Evolutionary conservation across 2,888 invertebrate genomes (phyloP).

Genomic region (Amblyjoppa fuscipennis): DNA sequence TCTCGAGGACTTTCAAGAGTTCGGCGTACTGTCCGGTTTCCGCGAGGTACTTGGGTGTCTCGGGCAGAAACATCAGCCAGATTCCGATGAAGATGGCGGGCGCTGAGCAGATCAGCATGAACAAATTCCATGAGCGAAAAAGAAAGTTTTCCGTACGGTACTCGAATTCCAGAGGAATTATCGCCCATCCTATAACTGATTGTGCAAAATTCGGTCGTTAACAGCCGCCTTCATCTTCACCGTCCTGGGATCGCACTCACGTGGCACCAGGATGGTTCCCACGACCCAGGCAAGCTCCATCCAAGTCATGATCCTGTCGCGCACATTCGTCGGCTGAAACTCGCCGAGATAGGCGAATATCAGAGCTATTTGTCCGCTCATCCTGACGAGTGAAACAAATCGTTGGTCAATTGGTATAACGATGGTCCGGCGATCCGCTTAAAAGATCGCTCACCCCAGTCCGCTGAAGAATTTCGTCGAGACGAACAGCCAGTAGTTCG

Average conservation of each 20-base stretch:
- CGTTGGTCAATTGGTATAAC: background rate
- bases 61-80: conserved; percentile 91
- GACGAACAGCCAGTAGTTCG: conserved; percentile 87
- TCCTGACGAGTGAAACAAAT: conserved; percentile 85
- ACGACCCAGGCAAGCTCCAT: conserved; percentile 94
- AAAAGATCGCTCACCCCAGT: conserved; percentile 85
- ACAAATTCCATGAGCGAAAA: conserved; percentile 92
- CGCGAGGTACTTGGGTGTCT: conserved; percentile 93
- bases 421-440: background rate
- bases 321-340: conserved; percentile 91
- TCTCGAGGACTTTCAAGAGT: conserved; percentile 89
- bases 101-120: conserved; percentile 90
- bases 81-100: conserved; percentile 89
- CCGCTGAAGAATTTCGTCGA: conserved; percentile 89
- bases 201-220: background rate
- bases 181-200: conserved; percentile 91
- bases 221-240: too few relatives aligned
- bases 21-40: conserved; percentile 91
- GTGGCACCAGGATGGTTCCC: conserved; percentile 90
- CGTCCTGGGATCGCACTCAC: conserved; percentile 84
- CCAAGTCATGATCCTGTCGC: conserved; percentile 92
- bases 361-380: conserved; percentile 92
- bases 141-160: conserved; percentile 87
- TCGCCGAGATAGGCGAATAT: conserved; percentile 93
- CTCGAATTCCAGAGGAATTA: conserved; percentile 90